These are phyloP conservation scores for Campylorhamphus procurvoides DNA, from an alignment of 2,113 vertebrate species.

Conservation along the genomic window DNA sequence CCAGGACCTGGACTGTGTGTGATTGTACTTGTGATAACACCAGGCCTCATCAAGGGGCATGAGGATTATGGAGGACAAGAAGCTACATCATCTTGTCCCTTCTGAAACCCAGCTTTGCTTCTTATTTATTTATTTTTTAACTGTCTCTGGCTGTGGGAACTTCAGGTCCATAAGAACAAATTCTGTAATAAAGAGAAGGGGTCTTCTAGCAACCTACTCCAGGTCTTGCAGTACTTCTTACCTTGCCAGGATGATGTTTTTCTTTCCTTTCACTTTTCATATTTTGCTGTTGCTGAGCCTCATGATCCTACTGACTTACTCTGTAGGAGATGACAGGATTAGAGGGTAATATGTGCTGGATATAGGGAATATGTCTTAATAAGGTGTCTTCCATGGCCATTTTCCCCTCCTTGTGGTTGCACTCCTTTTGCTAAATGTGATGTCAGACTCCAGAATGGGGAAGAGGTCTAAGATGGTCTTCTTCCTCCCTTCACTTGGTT, in stretches of 20 bases:
- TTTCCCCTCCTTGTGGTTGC: not conserved
- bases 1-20: constrained; percentile 54
- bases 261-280: not conserved
- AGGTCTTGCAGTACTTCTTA: not conserved
- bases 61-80: constrained; percentile 53
- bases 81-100: constrained; percentile 40
- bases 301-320: not conserved
- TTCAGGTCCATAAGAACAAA: not conserved
- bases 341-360: not conserved
- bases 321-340: not conserved
- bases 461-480: not conserved
- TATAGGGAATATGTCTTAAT: not conserved
- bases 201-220: not conserved
- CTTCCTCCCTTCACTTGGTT: not conserved
- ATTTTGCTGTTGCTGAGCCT: constrained; percentile 26
- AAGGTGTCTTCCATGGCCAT: not conserved
- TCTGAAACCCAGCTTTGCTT: constrained; percentile 44
- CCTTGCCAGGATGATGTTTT: not conserved
- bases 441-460: not conserved
- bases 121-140: constrained; percentile 50
- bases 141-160: not conserved
- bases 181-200: not conserved
- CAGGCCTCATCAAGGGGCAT: constrained; percentile 34
- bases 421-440: not conserved
- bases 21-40: constrained; percentile 47